Evolutionary conservation across 1,140 invertebrate genomes (phyloP), one percentile per base, ranked within the genome.

Genomic region (Andricus grossulariae): DNA sequence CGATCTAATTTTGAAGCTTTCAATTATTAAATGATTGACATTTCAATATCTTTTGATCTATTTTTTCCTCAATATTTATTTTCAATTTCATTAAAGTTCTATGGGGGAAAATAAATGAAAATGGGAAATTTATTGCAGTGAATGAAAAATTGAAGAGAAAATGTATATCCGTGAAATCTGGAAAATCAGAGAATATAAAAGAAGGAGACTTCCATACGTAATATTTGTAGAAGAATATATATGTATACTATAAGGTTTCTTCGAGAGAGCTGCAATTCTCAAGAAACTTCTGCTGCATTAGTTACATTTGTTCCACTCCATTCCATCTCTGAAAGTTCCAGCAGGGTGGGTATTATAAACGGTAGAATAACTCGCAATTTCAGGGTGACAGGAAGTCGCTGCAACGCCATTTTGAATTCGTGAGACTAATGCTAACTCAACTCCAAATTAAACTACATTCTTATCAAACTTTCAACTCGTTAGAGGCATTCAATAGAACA

Each of bases 321-420:
- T 66, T 66, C 60, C 60, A 66, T 66, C 25, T 45, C 60, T 66
- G 60, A 66, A 66, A 66, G 60, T 66, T 66, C 39, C 39, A 66
- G 60, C 32, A 32, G 60, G 60, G 25, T 66, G 25, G 32, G 60
- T 66, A 66, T 66, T 66, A 66, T 66, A 66, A 66, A 66, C 60
- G 60, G 60, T 45, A 66, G 60, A 66, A 66, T 66, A 66, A 66
- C 60, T 66, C 60, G 60, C 25, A 66, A 66, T 66, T 66, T 66
- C 32, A 66, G 60, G 60, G 60, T 66, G 39, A 66, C 60, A 66
- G 60, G 60, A 66, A 66, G 60, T 66, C 25, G 60, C 39, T 66
- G 60, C 15, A 15, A 66, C 60, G 60, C 60, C 60, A 66, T 66
- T 66, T 66, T 66, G 60, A 66, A 66, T 66, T 39, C 60, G 60